Base-by-base conservation (phyloP, 2,888 invertebrate species). In the Andrena camellia region DNA sequence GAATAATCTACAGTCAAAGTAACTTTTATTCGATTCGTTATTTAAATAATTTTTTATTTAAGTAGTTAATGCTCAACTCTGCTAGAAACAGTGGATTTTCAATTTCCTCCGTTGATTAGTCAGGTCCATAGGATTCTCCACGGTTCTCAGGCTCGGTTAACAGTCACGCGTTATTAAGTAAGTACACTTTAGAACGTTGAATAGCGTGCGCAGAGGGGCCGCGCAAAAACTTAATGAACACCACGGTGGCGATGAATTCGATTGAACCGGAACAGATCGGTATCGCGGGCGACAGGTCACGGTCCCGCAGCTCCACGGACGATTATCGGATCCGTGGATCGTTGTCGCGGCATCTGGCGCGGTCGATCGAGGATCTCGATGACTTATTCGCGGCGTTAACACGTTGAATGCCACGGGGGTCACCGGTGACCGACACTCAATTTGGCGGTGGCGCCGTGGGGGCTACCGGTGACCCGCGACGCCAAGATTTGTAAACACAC, bases 301-400 rank as follows among this genome's bases (percentile, higher is more conserved):
- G 62, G 54, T 66, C 48, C 42, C n/a, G 6, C 42, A 29, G 29
- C 23, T 23, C 62, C n/a, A 13, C 52, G 75, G 62, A 82, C 42
- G 71, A 69, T 76, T 81, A 76, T 81, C 81, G 54, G 13, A 8
- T 48, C 29, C 8, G 48, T 26, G 60, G 60, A 62, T 63, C 66
- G 67, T 57, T 72, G 50, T 57, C 71, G 59, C 33, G 78, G 77
- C 66, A 52, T 62, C 78, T 78, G 62, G 54, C 60, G 60, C 20
- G 29, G 54, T 70, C 64, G 50, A 59, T 64, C 50, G 57, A 48
- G 31, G 63, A 29, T 29, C 26, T 57, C 79, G 78, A 79, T 79
- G 79, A 79, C 79, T 79, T 79, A 79, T 79, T 79, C 70, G 23
- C 35, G 29, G 79, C 67, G 69, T 79, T 79, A n/a, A n/a, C n/a